Percentiles rank a stretch among this genome's conserved stretches.
Evolutionary conservation across 2,888 invertebrate species (phyloP).

Genomic region (Kryphioiulus occultus): DNA sequence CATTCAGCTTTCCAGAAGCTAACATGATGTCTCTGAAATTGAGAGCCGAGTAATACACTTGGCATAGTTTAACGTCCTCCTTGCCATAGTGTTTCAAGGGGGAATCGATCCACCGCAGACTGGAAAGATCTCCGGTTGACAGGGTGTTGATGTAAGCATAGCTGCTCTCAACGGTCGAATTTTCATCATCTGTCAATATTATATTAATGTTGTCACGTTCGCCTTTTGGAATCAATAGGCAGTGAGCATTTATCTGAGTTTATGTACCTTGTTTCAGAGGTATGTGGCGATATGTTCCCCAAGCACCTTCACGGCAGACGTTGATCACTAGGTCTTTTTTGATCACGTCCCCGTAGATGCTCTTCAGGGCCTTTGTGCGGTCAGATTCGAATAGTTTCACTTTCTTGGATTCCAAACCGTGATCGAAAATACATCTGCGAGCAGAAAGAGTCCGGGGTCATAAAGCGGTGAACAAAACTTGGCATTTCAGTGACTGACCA

Average conservation of each 20-base stretch:
- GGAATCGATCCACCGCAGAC: constrained; percentile 91
- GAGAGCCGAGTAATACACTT: constrained; percentile 90
- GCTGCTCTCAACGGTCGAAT: constrained; percentile 69
- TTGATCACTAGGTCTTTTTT: constrained; percentile 83
- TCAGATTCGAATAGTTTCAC: constrained; percentile 70
- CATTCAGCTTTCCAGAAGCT: constrained; percentile 94
- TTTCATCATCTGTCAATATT: constrained; percentile 57
- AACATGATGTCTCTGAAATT: constrained; percentile 99
- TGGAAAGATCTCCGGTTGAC: constrained; percentile 91
- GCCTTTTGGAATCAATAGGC: no score
- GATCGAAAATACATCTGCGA: constrained; percentile 70
- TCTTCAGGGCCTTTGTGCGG: constrained; percentile 71
- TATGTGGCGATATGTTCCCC: constrained; percentile 89
- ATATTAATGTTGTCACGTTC: no score
- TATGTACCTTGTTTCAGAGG: constrained; percentile 63
- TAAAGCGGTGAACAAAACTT: neutral
- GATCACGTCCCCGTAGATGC: constrained; percentile 57
- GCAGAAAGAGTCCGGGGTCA: neutral
- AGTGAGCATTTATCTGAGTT: no score
- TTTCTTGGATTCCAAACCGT: constrained; percentile 69
- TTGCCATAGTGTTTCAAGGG: constrained; percentile 65
- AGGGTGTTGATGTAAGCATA: constrained; percentile 95
- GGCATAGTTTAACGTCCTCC: constrained; percentile 69
- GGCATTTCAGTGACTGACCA: no score
- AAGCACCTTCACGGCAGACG: constrained; percentile 78